Evolutionary conservation across 1,140 invertebrate genomes (phyloP).

Genomic region (Drosophila melanica): DNA sequence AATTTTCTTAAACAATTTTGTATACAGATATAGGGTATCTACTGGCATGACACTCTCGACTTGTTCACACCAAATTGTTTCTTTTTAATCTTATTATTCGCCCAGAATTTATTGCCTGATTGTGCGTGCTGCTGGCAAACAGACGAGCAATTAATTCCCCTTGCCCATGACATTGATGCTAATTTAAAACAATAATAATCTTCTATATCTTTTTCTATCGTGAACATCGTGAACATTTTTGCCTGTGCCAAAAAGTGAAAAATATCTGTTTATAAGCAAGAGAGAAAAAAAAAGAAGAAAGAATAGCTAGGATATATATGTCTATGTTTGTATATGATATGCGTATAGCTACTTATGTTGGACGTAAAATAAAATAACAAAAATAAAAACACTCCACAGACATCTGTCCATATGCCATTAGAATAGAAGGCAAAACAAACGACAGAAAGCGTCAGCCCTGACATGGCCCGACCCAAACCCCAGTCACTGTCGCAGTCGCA

Average conservation of each 20-base stretch:
- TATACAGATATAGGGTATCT: neutral
- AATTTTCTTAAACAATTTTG: too few species aligned
- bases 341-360: slow-evolving; percentile 4
- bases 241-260: slow-evolving; percentile 14
- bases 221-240: slow-evolving; percentile 13
- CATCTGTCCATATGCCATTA: slow-evolving; percentile 33
- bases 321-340: neutral
- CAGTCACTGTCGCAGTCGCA: neutral
- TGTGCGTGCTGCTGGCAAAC: slow-evolving; percentile 36
- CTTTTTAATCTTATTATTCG: neutral
- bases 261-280: slow-evolving; percentile 6
- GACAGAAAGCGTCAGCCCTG: slow-evolving; percentile 34
- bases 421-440: slow-evolving; percentile 43
- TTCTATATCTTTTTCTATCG: slow-evolving; percentile 22
- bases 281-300: neutral
- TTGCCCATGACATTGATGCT: slow-evolving; percentile 79
- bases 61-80: neutral
- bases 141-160: slow-evolving; percentile 63
- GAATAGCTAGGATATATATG: neutral
- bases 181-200: slow-evolving; percentile 79
- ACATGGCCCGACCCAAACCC: slow-evolving; percentile 1
- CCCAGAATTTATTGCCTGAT: slow-evolving; percentile 17
- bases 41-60: neutral
- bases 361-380: slow-evolving; percentile 4
- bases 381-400: slow-evolving; percentile 6